Base-by-base conservation (phyloP, 1,140 invertebrate species). In the Lepidurus packardi region DNA sequence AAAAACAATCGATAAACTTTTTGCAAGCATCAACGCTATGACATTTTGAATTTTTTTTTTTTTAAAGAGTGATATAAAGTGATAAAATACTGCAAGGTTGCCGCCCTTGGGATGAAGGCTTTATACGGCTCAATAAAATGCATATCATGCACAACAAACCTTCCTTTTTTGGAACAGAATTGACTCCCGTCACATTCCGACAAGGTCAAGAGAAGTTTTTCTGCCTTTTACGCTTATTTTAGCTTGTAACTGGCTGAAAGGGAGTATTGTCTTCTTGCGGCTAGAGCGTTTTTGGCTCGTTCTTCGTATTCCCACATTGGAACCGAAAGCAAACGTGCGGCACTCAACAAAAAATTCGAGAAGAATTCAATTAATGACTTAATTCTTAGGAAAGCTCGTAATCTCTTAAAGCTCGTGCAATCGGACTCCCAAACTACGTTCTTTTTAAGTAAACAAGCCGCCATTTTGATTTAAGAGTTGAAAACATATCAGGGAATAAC, bases 11-110 rank as follows among this genome's bases (percentile, higher is more conserved):
- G 53, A 65, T 65, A 65, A 65, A 65, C 16, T 65, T 34, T 16
- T 65, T 65, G 53, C 53, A 65, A 65, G 53, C 53, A 65, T 65
- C 53, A 65, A 65, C 53, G 53, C 16, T 65, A 65, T 65, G 53
- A 65, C 21, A 65, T 65, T 16, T 65, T 7, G 53, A 16, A 65
- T 21, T n/a, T 21, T 65, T 13, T 13, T 13, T 7, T 65, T 16
- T 21, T 65, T n/a, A 21, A 65, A 65, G 53, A 65, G 53, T 65
- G 53, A 65, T 65, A 34, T 34, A 65, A 65, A 65, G 13, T 65
- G 8, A n/a, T 16, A n/a, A 65, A 65, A 65, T 65, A 65, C 53
- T 65, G 53, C 53, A 16, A 65, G 53, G 53, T 13, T 65, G 16
- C 16, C 21, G 53, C 16, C 53, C 53, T 21, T 65, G 16, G 16